Base-by-base conservation (phyloP, 2,113 vertebrate species). In the Coptodon rendalli region DNA sequence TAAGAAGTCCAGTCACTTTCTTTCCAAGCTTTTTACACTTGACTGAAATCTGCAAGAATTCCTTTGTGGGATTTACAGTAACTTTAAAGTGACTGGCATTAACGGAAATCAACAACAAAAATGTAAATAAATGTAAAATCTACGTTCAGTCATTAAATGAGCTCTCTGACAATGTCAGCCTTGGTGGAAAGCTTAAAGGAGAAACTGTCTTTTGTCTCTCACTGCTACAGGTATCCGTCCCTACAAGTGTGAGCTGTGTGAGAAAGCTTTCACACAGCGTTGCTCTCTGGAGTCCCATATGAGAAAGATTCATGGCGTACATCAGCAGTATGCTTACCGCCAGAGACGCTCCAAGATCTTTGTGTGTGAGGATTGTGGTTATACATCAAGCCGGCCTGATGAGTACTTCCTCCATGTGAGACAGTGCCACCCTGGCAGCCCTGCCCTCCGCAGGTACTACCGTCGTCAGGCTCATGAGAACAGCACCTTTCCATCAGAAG, bases 201-300 rank as follows among this genome's bases (percentile, higher is more conserved):
- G 24, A 78, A 78, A 78, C 10, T 56, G 17, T 19, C 14, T 13
- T 48, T 48, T 57, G 19, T 86, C 31, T 27, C 48, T 9, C 1
- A 9, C 38, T 76, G 50, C 59, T 85, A 66, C 96, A 98, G 98
- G 98, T 27, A 98, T 98, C 73, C 96, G 97, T 36, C 98, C 98
- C 0, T 98, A 97, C 95, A 95, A 97, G 86, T 98, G 98, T 16
- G 95, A 97, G 11, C 94, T 97, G n/a, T 98, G 98, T 3, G 96
- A 97, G 27, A 98, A 98, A 85, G 97, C 97, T 22, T 98, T 98
- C 91, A 98, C 97, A 0, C 98, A 98, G 89, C 97, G 97, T 14
- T 98, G 97, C 92, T 98, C 97, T 2, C 95, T 98, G 22, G 98
- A 98, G 90, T 97, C 97, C 1, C 98, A 98, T 27, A 96, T 98